phyloP scores from a whole-genome alignment of 1,140 invertebrate species.

The Zelostemma sp. region DNA sequence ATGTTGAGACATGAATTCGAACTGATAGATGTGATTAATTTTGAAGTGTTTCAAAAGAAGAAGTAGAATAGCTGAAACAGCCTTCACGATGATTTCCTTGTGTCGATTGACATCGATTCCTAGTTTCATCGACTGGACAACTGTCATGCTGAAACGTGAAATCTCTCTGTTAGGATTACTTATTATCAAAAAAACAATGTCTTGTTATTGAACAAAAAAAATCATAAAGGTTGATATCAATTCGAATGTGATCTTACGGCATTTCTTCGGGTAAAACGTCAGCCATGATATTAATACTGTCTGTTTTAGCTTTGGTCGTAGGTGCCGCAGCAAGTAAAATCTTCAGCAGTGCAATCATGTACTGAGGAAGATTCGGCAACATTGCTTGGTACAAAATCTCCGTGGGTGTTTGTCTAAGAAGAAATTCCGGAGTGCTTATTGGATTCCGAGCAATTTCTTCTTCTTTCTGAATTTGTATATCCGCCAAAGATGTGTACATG shows the following conservation, averaged over 20 bases:
- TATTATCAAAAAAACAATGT: slow-evolving; percentile 6
- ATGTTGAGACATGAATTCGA: slow-evolving; percentile 99
- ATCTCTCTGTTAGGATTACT: too few relatives aligned
- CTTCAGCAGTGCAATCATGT: slow-evolving; percentile 97
- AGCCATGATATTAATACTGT: slow-evolving; percentile 98
- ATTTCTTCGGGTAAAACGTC: slow-evolving; percentile 97
- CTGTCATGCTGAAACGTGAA: slow-evolving; percentile 80
- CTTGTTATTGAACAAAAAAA: too few relatives aligned
- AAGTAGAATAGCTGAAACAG: slow-evolving; percentile 94
- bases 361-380: slow-evolving; percentile 93
- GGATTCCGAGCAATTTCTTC: slow-evolving; percentile 85
- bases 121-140: slow-evolving; percentile 96
- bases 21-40: slow-evolving; percentile 99
- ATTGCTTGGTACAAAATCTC: slow-evolving; percentile 94
- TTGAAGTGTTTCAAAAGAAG: slow-evolving; percentile 98
- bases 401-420: slow-evolving; percentile 77
- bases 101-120: slow-evolving; percentile 98
- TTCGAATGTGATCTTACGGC: slow-evolving; percentile 74
- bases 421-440: slow-evolving; percentile 74
- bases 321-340: slow-evolving; percentile 97
- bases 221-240: too few relatives aligned
- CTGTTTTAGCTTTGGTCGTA: slow-evolving; percentile 97
- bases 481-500: slow-evolving; percentile 86
- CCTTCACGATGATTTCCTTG: slow-evolving; percentile 99
- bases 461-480: slow-evolving; percentile 87